Evolutionary conservation across 2,797 vertebrate species (phyloP).

Genomic region (Benthosema pterotum): DNA sequence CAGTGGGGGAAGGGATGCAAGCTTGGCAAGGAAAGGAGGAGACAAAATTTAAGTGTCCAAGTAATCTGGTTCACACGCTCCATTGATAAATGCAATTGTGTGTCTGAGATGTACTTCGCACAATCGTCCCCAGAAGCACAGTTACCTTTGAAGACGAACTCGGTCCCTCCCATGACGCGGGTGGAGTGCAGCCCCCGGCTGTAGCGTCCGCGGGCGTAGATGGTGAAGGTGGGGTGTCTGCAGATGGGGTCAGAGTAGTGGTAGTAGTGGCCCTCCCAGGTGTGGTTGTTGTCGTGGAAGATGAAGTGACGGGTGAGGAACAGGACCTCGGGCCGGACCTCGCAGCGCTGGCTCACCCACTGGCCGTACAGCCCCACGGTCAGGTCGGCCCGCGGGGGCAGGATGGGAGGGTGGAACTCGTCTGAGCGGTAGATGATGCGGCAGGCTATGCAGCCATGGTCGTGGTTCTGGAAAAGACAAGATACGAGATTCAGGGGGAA

Average conservation of each 20-base stretch:
- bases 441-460: conserved; percentile 86
- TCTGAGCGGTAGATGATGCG: conserved; percentile 91
- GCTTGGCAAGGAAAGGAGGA: too few relatives aligned
- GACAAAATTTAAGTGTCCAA: too few relatives aligned
- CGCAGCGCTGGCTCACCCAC: conserved; percentile 97
- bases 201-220: conserved; percentile 94
- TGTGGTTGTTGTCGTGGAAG: conserved; percentile 95
- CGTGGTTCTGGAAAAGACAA: conserved; percentile 83
- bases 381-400: conserved; percentile 88
- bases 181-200: conserved; percentile 89
- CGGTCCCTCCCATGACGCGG: conserved; percentile 91
- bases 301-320: conserved; percentile 97
- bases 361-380: conserved; percentile 90
- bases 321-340: conserved; percentile 94
- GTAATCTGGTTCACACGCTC: too few relatives aligned
- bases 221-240: conserved; percentile 94
- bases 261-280: conserved; percentile 97
- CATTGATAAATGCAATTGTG: too few relatives aligned
- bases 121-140: too few relatives aligned
- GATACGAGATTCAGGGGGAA: too few relatives aligned
- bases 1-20: too few relatives aligned
- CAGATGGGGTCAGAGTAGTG: conserved; percentile 97
- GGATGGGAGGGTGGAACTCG: conserved; percentile 89
- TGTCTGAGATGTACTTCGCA: too few relatives aligned
- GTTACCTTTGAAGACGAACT: conserved; percentile 95